Percentiles rank a stretch among this genome's conserved stretches.
Conservation (phyloP, 2,113 vertebrate genomes). For the Jaculus jaculus region DNA sequence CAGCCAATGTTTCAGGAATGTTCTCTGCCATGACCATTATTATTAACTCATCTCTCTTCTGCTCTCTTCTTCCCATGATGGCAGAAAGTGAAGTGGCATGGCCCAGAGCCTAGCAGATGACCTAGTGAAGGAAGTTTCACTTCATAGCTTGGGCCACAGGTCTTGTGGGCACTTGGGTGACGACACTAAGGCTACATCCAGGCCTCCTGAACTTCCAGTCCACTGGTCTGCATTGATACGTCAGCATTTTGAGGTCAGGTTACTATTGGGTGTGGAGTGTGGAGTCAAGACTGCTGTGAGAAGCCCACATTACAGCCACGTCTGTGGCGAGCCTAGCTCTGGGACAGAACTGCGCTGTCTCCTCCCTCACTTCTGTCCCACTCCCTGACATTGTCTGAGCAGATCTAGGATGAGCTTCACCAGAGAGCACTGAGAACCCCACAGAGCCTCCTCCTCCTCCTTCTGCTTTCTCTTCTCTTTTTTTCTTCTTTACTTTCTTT, state of each 20-base stretch:
- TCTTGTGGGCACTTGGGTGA: too few relatives aligned
- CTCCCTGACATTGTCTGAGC: not conserved
- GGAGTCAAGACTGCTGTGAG: not conserved
- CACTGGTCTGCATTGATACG: not conserved
- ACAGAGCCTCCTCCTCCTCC: too few relatives aligned
- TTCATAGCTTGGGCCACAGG: not conserved
- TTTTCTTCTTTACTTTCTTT: too few relatives aligned
- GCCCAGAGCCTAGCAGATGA: not conserved
- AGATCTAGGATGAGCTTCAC: not conserved
- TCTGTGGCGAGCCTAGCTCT: fast-evolving
- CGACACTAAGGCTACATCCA: not conserved
- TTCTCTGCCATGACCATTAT: not conserved
- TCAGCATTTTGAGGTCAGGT: not conserved
- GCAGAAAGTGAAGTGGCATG: not conserved
- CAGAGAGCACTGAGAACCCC: not conserved
- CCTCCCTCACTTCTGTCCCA: not conserved
- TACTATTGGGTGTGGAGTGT: not conserved
- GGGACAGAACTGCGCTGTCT: not conserved
- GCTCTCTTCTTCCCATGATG: not conserved
- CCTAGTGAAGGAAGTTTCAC: not conserved
- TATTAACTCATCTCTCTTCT: not conserved
- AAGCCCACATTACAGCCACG: not conserved
- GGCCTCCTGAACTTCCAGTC: not conserved
- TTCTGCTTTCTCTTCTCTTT: too few relatives aligned
- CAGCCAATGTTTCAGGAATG: too few relatives aligned